Percentiles rank a stretch among this genome's conserved stretches.
phyloP scores from a whole-genome alignment of 2,888 invertebrate species.

The Ischnura elegans region DNA sequence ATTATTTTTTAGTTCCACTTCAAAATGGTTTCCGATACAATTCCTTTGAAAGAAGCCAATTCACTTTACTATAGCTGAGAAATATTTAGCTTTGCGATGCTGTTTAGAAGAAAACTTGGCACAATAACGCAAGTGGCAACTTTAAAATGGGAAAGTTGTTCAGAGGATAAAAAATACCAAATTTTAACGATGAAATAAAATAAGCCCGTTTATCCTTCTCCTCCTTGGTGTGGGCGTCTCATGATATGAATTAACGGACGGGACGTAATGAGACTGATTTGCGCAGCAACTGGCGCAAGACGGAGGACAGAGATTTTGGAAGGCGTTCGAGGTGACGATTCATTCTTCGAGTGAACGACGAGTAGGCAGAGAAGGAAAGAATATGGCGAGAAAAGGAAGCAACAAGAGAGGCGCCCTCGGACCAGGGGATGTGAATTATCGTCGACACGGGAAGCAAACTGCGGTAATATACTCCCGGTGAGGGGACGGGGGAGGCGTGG shows the following conservation, averaged over 20 bases:
- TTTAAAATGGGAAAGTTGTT: too few relatives aligned
- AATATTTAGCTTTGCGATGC: too few relatives aligned
- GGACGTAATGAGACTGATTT: constrained; percentile 57
- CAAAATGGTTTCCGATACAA: too few relatives aligned
- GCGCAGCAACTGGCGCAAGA: constrained; percentile 50
- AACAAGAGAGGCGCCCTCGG: neutral
- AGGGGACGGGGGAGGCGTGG: neutral
- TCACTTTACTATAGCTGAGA: too few relatives aligned
- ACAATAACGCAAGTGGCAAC: too few relatives aligned
- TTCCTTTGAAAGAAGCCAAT: too few relatives aligned
- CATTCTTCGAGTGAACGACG: neutral
- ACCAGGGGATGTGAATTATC: constrained; percentile 54
- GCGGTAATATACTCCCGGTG: constrained; percentile 53
- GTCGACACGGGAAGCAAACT: constrained; percentile 59
- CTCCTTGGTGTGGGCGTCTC: constrained; percentile 39
- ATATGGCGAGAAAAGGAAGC: neutral
- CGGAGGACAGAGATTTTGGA: constrained; percentile 1
- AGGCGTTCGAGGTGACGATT: neutral
- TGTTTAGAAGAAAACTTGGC: too few relatives aligned
- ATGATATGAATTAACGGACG: constrained; percentile 60
- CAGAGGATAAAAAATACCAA: too few relatives aligned
- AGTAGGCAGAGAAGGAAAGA: neutral
- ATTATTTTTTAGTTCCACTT: too few relatives aligned
- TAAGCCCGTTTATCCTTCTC: constrained; percentile 42
- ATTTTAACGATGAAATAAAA: constrained; percentile 28